Evolutionary conservation across 2,113 vertebrate genomes (phyloP).

Genomic region (Butorides virescens): DNA sequence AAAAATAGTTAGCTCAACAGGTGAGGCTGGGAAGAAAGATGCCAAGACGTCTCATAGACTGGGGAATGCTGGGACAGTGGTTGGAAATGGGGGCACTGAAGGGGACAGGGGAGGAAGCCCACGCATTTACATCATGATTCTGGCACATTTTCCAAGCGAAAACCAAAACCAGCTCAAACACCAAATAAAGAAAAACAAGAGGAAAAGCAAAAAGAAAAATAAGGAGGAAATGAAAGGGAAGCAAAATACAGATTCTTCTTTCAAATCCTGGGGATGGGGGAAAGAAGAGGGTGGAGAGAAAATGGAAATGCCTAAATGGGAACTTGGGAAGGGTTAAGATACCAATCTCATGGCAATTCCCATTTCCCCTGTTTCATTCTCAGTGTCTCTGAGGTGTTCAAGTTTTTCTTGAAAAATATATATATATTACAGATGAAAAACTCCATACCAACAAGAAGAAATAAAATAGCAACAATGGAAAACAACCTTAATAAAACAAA

Average conservation of each 20-base stretch:
- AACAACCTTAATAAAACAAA: constrained; percentile 35
- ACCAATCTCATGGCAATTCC: not conserved
- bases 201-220: not conserved
- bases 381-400: constrained; percentile 59
- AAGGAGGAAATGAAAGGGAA: not conserved
- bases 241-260: constrained; percentile 15
- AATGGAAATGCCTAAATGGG: constrained; percentile 29
- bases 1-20: constrained; percentile 30
- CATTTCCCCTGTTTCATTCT: constrained; percentile 7
- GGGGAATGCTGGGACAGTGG: constrained; percentile 18
- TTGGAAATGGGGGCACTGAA: constrained; percentile 35
- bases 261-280: not conserved
- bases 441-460: constrained; percentile 65
- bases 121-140: constrained; percentile 83
- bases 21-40: constrained; percentile 35
- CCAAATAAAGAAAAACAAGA: not conserved
- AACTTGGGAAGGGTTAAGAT: constrained; percentile 68
- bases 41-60: constrained; percentile 53
- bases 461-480: constrained; percentile 34
- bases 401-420: constrained; percentile 27
- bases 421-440: constrained; percentile 32
- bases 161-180: constrained; percentile 67
- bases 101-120: constrained; percentile 58
- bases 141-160: constrained; percentile 85
- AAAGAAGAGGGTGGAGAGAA: not conserved